These are phyloP conservation scores for Corythoichthys haematopterus DNA, from an alignment of 2,113 vertebrate species.

Conservation along the genomic window DNA sequence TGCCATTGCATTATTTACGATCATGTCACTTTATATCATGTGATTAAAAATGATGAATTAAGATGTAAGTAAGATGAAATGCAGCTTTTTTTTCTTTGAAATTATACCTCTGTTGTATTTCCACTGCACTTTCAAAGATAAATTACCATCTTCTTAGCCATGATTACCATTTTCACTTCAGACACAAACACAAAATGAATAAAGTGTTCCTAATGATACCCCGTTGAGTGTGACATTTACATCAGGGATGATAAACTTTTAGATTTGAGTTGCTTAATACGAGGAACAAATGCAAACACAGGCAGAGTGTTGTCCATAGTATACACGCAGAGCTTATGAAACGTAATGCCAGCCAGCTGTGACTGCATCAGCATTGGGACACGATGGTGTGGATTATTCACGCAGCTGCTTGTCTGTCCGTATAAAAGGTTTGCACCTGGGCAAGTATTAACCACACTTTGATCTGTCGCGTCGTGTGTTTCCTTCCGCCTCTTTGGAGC, in stretches of 20 bases:
- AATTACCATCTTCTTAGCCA: background rate
- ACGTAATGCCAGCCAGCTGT: constrained; percentile 18
- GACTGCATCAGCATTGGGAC: constrained; percentile 9
- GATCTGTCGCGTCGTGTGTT: constrained; percentile 53
- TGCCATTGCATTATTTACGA: too few relatives aligned
- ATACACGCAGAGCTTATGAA: constrained; percentile 23
- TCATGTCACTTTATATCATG: too few relatives aligned
- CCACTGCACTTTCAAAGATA: background rate
- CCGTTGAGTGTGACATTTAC: constrained; percentile 8
- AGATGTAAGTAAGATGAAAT: too few relatives aligned
- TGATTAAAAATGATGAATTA: too few relatives aligned
- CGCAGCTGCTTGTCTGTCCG: constrained; percentile 31
- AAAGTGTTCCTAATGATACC: background rate
- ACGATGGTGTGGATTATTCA: constrained; percentile 29
- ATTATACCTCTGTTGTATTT: background rate
- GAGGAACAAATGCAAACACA: constrained; percentile 14
- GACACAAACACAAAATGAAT: background rate
- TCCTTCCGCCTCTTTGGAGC: constrained; percentile 53
- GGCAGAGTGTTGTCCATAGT: constrained; percentile 7
- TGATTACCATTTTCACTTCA: background rate
- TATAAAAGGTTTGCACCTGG: constrained; percentile 61
- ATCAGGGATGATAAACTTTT: constrained; percentile 25
- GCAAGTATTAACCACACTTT: constrained; percentile 50
- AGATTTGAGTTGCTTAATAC: constrained; percentile 19
- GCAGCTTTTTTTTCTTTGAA: too few relatives aligned